Evolutionary conservation across 2,113 vertebrate genomes (phyloP).

Genomic region (Mionectes macconnelli): DNA sequence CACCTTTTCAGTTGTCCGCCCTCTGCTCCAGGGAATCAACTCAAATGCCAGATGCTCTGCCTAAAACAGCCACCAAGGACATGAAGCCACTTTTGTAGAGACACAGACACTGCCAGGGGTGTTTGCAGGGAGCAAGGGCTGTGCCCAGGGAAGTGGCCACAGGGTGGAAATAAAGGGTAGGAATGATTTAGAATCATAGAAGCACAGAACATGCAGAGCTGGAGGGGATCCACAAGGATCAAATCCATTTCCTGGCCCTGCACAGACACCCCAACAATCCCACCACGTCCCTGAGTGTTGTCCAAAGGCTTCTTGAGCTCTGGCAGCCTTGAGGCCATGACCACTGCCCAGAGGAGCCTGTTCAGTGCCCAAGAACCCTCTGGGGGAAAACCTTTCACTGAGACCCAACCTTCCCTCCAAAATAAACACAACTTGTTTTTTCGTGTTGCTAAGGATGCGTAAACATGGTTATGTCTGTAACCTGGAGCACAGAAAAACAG

Average conservation of each 20-base stretch:
- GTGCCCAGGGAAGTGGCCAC: background rate
- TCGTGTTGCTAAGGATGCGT: background rate
- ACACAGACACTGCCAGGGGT: background rate
- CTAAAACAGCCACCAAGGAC: background rate
- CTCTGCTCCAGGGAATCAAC: background rate
- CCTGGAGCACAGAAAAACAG: background rate
- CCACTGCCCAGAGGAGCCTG: background rate
- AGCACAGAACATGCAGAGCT: background rate
- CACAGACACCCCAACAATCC: background rate
- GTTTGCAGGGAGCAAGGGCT: background rate
- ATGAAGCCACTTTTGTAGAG: background rate
- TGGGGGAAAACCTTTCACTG: background rate
- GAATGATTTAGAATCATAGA: background rate
- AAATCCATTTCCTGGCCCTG: background rate
- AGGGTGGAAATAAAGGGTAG: background rate
- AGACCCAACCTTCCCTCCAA: background rate
- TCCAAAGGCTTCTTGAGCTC: background rate
- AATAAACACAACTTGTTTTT: background rate
- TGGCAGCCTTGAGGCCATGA: rapidly evolving
- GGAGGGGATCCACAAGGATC: background rate
- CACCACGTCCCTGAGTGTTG: rapidly evolving
- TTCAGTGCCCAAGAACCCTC: rapidly evolving
- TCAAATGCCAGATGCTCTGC: background rate
- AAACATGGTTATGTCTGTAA: background rate
- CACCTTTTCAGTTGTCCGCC: background rate